Evolutionary conservation across 2,888 invertebrate species (phyloP), one percentile per base, ranked within the genome.

Genomic region (Eutolmus rufibarbis): DNA sequence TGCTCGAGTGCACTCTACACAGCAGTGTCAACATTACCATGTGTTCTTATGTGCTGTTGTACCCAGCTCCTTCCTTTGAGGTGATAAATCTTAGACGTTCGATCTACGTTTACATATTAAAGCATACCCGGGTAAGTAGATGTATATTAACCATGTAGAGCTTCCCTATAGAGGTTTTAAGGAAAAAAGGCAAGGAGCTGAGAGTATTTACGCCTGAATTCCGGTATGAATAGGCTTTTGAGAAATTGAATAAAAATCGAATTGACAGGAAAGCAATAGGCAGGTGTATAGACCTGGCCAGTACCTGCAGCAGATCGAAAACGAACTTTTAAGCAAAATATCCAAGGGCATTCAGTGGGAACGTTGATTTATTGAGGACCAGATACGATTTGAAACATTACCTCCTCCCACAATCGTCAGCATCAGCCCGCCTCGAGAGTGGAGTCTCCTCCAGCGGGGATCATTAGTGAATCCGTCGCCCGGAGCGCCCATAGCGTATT

Each of bases 191-290:
- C 7, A n/a, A 16, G 46, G 34, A 16, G 16, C 7, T 51, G 14
- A 51, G 31, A 51, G 79, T 79, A 31, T 79, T 79, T 79, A 51
- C 56, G 37, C 28, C 51, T 51, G 79, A 79, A 79, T 66, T 66
- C 23, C 23, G 28, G 66, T 79, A 79, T 79, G 51, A 51, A 79
- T 46, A 51, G 79, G 51, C 51, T 51, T 51, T 79, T 79, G 79
- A 79, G 51, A 79, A 51, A 79, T 79, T 79, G 79, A 79, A 51
- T 28, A 79, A 79, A 51, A 79, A 79, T 79, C 79, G 23, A 31
- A 23, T 51, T 79, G 79, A 79, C 79, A 79, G 79, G 79, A 28
- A 79, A 51, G 79, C 31, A 28, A 16, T 9, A 51, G 51, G 16
- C 23, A 51, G 51, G 4, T 34, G 34, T 28, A 46, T 46, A 79